Conservation (phyloP, 2,113 vertebrate species). For the Trematomus loennbergii region DNA sequence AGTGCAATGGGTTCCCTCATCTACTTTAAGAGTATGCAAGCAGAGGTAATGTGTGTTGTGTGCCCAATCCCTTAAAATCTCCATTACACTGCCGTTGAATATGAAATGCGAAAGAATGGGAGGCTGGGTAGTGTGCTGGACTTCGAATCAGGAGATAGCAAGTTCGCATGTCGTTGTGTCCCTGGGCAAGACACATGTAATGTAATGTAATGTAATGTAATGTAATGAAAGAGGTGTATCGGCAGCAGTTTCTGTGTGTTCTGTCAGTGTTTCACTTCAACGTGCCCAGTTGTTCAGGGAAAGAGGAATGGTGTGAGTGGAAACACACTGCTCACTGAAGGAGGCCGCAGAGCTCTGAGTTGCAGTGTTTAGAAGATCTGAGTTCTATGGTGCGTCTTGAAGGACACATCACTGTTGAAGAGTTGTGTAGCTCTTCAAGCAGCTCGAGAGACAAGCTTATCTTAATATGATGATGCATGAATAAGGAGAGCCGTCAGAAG, state of each 20-base stretch:
- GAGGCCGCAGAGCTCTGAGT: conserved; percentile 19
- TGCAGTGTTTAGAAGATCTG: conserved; percentile 17
- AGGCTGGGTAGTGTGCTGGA: too few species aligned
- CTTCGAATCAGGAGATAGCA: too few species aligned
- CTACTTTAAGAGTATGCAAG: neutral
- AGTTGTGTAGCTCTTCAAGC: neutral
- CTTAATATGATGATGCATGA: conserved; percentile 10
- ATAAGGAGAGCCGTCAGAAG: neutral
- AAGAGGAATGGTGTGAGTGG: conserved; percentile 36
- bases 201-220: too few species aligned
- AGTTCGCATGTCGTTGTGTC: too few species aligned
- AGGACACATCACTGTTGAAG: conserved; percentile 12
- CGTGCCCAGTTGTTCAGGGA: conserved; percentile 39
- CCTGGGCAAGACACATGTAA: too few species aligned
- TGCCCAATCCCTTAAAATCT: neutral
- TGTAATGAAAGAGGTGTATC: too few species aligned
- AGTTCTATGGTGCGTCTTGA: conserved; percentile 30
- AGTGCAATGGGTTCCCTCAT: conserved; percentile 1
- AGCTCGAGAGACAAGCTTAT: neutral
- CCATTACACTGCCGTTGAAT: neutral
- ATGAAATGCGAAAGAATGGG: conserved; percentile 2
- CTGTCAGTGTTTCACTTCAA: conserved; percentile 28
- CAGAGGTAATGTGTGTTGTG: neutral
- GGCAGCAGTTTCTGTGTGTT: neutral
- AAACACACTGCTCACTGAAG: conserved; percentile 23